A percentile compares a stretch with the other conserved stretches of the same genome.
phyloP scores from a whole-genome alignment of 2,888 invertebrate species.

The Rhabditoides inermis region DNA sequence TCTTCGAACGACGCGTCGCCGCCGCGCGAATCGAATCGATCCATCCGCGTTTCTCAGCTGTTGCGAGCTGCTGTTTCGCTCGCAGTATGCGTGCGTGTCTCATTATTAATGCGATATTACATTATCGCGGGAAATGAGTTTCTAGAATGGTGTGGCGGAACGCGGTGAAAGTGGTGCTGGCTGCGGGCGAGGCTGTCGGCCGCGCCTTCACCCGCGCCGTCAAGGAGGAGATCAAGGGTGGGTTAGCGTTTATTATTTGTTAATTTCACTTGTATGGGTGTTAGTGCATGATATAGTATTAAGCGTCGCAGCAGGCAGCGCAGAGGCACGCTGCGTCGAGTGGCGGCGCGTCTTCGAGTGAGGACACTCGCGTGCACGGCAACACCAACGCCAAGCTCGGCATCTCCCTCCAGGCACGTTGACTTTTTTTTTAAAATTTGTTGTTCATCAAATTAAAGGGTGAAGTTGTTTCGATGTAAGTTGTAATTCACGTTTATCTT shows the following conservation, averaged over 20 bases:
- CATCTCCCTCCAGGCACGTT: constrained; percentile 43
- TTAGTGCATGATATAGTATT: constrained; percentile 14
- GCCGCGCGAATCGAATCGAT: too few relatives aligned
- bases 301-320: constrained; percentile 45
- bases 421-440: too few relatives aligned
- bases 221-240: constrained; percentile 43
- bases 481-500: too few relatives aligned
- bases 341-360: constrained; percentile 29
- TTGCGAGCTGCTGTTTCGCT: too few relatives aligned
- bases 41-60: too few relatives aligned
- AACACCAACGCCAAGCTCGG: constrained; percentile 40
- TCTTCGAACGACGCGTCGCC: too few relatives aligned
- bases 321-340: constrained; percentile 28
- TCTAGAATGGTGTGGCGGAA: constrained; percentile 8
- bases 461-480: too few relatives aligned
- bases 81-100: too few relatives aligned
- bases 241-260: constrained; percentile 7
- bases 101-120: too few relatives aligned
- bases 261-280: constrained; percentile 1
- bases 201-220: constrained; percentile 46
- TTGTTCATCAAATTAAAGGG: too few relatives aligned
- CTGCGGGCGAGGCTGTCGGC: constrained; percentile 47
- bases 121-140: too few relatives aligned
- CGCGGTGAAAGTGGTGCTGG: constrained; percentile 24
- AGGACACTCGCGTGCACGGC: constrained; percentile 32